These are phyloP conservation scores for Chiloscyllium punctatum DNA, from an alignment of 2,797 vertebrate genomes.

Conservation along the genomic window DNA sequence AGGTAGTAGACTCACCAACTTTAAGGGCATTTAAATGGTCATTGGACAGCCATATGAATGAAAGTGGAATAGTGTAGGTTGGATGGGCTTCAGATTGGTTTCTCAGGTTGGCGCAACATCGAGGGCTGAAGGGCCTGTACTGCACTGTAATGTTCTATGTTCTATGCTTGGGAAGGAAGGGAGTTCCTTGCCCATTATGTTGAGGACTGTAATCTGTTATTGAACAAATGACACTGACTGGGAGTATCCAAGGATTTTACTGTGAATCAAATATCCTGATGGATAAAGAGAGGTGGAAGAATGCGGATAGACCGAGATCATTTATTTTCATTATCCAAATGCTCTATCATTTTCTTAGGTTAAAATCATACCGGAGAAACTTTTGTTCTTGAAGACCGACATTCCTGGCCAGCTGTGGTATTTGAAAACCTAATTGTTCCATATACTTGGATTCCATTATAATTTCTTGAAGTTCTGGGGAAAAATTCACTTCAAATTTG, in stretches of 20 bases:
- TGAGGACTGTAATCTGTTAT: background rate
- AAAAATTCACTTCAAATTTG: constrained; percentile 70
- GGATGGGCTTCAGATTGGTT: no score
- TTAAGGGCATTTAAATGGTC: no score
- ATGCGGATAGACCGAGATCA: background rate
- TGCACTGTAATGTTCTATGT: no score
- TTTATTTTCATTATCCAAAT: background rate
- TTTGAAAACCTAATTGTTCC: constrained; percentile 62
- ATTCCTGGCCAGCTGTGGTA: constrained; percentile 64
- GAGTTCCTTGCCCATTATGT: background rate
- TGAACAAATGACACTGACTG: background rate
- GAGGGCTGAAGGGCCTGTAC: no score
- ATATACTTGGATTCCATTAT: constrained; percentile 75
- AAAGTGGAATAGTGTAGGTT: no score
- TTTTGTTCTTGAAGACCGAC: constrained; percentile 72
- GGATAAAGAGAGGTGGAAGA: background rate
- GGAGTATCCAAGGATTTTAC: background rate
- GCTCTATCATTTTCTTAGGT: background rate
- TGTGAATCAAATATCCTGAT: background rate
- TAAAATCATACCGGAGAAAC: constrained; percentile 59
- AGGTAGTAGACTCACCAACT: no score
- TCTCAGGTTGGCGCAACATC: no score
- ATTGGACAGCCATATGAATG: no score
- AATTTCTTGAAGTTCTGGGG: constrained; percentile 68
- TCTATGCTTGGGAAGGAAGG: no score